These are phyloP conservation scores for Parasteatoda tepidariorum DNA, from an alignment of 1,140 invertebrate genomes.

Conservation along the genomic window DNA sequence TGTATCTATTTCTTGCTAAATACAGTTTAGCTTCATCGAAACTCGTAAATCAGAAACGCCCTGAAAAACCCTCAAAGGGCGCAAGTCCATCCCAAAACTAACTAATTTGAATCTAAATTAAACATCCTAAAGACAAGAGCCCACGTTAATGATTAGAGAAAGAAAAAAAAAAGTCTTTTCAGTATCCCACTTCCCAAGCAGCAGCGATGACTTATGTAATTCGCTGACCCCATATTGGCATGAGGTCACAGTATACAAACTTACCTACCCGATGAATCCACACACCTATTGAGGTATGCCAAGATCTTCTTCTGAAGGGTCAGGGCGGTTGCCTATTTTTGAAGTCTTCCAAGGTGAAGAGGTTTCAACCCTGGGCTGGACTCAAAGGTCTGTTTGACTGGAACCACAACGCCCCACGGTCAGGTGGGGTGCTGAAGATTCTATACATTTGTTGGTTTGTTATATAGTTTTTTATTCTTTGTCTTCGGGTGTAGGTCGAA, in stretches of 20 bases:
- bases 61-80: too few species aligned
- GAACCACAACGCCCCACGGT: constrained; percentile 26
- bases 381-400: constrained; percentile 30
- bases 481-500: constrained; percentile 43
- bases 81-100: background rate
- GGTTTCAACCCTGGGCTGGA: constrained; percentile 56
- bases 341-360: constrained; percentile 52
- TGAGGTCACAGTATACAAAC: constrained; percentile 34
- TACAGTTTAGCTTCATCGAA: too few species aligned
- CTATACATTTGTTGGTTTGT: constrained; percentile 2
- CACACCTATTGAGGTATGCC: constrained; percentile 45
- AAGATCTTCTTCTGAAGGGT: constrained; percentile 45
- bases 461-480: constrained; percentile 6
- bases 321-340: constrained; percentile 39
- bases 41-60: too few species aligned
- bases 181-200: background rate
- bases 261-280: background rate
- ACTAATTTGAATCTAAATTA: background rate
- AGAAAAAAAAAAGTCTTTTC: background rate
- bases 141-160: background rate
- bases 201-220: constrained; percentile 28
- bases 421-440: constrained; percentile 12
- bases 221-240: constrained; percentile 24
- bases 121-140: background rate
- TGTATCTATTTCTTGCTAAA: too few species aligned